Base-by-base conservation (phyloP, 1,140 invertebrate species). In the Plutomurus gul region DNA sequence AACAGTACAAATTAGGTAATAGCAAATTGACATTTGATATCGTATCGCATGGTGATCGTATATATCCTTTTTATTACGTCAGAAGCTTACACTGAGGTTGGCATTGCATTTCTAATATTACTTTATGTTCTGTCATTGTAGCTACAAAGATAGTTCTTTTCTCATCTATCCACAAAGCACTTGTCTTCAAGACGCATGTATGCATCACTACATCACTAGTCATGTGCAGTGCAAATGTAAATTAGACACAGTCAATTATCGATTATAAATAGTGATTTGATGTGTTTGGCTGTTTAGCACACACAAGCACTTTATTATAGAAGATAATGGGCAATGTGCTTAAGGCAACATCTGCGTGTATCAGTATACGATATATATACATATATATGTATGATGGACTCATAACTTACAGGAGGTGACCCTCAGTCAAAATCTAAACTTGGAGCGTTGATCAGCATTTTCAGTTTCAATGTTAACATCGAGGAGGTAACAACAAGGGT, bases 401-500 rank as follows among this genome's bases (percentile, higher is more conserved):
- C n/a, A n/a, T n/a, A n/a, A n/a, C n/a, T 49, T 18, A 18, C n/a
- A 18, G 46, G 30, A 65, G 56, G 56, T 65, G 56, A 65, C 56
- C 56, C 56, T 65, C 56, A 65, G 25, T 30, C 56, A 25, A 65
- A 25, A 30, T 33, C 56, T 65, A 65, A 65, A 33, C 27, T 65
- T 65, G 56, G 56, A 65, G 7, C 56, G 56, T 65, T 65, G 56
- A 30, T 65, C 56, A 65, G 27, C 56, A 36, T 33, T 65, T 65
- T 65, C 56, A 13, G 36, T 33, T 65, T 65, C 56, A 65, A 65
- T 65, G 56, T 65, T 65, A 65, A 65, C 56, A n/a, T n/a, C n/a
- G n/a, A n/a, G n/a, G n/a, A n/a, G n/a, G n/a, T n/a, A n/a, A n/a
- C n/a, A n/a, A n/a, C n/a, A n/a, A n/a, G n/a, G n/a, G n/a, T n/a